Conservation (phyloP, 1,140 invertebrate species). For the Phymastichus coffea region DNA sequence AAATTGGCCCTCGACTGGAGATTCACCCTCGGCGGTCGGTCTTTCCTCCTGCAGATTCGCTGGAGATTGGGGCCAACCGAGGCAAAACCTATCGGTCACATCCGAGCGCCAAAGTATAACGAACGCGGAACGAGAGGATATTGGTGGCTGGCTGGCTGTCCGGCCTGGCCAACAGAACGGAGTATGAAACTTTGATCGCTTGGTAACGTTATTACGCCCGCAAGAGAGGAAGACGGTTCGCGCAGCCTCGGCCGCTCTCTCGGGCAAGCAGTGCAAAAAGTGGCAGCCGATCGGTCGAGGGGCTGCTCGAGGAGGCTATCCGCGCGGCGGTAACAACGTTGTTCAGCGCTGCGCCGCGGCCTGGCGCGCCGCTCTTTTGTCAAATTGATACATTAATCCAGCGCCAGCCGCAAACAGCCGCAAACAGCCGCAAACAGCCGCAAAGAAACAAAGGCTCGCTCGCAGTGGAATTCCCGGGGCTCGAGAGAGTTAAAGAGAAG, state of each 20-base stretch:
- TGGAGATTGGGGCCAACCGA: background rate
- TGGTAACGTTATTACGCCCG: conserved; percentile 37
- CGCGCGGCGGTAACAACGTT: background rate
- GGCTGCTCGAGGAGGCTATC: background rate
- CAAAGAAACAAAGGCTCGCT: too few species aligned
- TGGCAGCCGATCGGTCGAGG: background rate
- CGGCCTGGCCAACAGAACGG: too few species aligned
- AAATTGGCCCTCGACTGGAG: conserved; percentile 25
- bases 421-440: too few species aligned
- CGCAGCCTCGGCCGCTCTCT: too few species aligned
- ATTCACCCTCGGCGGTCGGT: conserved; percentile 16
- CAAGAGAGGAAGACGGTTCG: conserved; percentile 7
- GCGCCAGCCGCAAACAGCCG: too few species aligned
- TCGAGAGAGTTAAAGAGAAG: too few species aligned
- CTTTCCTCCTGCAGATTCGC: too few species aligned
- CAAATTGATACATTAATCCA: too few species aligned
- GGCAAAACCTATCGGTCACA: conserved; percentile 34
- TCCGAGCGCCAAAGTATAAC: conserved; percentile 23
- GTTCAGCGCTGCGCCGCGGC: conserved; percentile 1
- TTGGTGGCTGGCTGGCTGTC: too few species aligned
- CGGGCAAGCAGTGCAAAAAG: background rate
- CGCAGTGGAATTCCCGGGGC: too few species aligned
- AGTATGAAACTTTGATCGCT: conserved; percentile 43
- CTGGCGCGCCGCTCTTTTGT: too few species aligned
- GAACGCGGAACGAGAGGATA: too few species aligned